These are phyloP conservation scores for Prunella himalayana DNA, from an alignment of 2,113 vertebrate species.

Conservation along the genomic window DNA sequence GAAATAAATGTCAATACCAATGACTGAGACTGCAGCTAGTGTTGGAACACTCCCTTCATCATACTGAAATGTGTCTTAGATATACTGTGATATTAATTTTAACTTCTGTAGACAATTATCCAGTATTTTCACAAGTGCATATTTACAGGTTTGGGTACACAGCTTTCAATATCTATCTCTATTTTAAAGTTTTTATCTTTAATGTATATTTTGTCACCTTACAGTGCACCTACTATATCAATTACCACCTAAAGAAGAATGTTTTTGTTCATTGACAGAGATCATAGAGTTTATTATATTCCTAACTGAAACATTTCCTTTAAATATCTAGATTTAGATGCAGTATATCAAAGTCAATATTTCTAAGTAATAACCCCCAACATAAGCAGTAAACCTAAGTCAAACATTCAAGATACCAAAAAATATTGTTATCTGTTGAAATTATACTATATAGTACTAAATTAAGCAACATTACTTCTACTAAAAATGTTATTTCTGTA, in stretches of 20 bases:
- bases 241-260: background rate
- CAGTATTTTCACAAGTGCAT: background rate
- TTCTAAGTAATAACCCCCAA: background rate
- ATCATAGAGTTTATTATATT: background rate
- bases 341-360: background rate
- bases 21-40: background rate
- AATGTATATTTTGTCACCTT: background rate
- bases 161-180: background rate
- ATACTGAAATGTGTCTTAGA: background rate
- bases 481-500: background rate
- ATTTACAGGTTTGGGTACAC: background rate
- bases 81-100: background rate
- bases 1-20: background rate
- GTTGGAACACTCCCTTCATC: background rate
- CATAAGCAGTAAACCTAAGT: background rate
- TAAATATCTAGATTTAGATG: background rate
- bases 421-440: background rate
- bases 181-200: background rate
- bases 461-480: background rate
- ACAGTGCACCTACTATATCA: background rate
- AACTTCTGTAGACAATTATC: background rate
- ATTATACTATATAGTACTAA: background rate
- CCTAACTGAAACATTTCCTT: background rate
- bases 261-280: background rate
- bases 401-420: background rate